Evolutionary conservation across 2,113 vertebrate genomes (phyloP).

Genomic region (Murina feae): DNA sequence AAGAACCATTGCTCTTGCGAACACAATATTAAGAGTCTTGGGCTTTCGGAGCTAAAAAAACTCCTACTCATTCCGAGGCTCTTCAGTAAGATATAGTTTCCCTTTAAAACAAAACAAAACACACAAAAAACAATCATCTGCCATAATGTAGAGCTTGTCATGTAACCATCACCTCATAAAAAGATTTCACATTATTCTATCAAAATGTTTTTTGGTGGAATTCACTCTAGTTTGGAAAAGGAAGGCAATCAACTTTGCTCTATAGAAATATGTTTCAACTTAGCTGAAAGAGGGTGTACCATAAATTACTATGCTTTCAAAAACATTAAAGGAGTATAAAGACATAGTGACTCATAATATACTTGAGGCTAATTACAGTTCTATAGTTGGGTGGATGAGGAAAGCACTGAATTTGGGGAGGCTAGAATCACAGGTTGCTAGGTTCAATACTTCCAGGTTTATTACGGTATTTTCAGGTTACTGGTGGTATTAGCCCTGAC

Average conservation of each 20-base stretch:
- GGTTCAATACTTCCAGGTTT: background rate
- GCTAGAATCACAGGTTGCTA: background rate
- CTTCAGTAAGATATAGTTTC: background rate
- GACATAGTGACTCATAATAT: background rate
- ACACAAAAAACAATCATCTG: background rate
- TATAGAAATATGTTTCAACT: background rate
- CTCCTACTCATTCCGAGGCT: background rate
- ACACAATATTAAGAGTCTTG: background rate
- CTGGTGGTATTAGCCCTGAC: background rate
- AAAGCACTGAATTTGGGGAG: background rate
- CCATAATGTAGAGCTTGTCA: background rate
- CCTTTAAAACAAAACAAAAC: background rate
- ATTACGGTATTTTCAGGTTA: background rate
- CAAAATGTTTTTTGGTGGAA: background rate
- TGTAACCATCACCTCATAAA: background rate
- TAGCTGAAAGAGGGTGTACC: background rate
- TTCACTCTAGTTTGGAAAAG: background rate
- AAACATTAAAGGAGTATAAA: background rate
- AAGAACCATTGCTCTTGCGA: background rate
- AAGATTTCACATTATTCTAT: background rate
- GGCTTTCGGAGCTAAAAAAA: background rate
- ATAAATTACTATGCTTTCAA: background rate
- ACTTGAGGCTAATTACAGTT: background rate
- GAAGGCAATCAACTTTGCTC: background rate
- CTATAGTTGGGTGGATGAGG: background rate